Evolutionary conservation across 2,113 vertebrate species (phyloP), one percentile per base, ranked within the genome.

Genomic region (Cygnus atratus): DNA sequence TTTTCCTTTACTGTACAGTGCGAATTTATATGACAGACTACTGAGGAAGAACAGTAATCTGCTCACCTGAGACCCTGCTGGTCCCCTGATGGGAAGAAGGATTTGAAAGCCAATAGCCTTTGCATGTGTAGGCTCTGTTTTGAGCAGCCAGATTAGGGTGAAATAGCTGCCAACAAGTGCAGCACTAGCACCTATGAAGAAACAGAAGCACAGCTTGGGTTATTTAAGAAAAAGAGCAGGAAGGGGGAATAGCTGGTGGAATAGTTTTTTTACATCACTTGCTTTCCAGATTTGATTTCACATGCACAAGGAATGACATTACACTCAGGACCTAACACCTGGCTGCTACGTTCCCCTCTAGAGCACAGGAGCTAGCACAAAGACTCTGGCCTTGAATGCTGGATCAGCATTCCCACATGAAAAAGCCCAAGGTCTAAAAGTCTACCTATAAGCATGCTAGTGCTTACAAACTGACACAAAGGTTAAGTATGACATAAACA

Each of bases 301-400:
- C 50, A 31, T 0, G 0, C 20, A 16, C 0, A 3, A 28, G 26
- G 11, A 71, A 10, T 13, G 10, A 82, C 13, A 6, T 12, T 25
- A 21, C 15, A 12, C 31, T 77, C 4, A 6, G 43, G 59, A 87
- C 17, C 39, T 41, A 18, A 29, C 39, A 31, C 28, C 31, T 41
- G 70, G n/a, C 31, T 73, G 15, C 39, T 74, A 25, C 61, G 59
- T 65, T 65, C 39, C 20, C 16, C 43, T 79, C 31, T 15, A 52
- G 20, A 73, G 37, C 0, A 0, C 1, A 43, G 16, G 20, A 85
- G 39, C 21, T 20, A 78, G 4, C n/a, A 43, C 8, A 26, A 55
- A 12, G 17, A 39, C 25, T 31, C 41, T 76, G 28, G 29, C 33
- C 44, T 37, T 41, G 46, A 61, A 18, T 41, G 52, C 29, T 80